Base-by-base conservation (phyloP, 2,797 vertebrate species). In the Cyprinodon diabolis region DNA sequence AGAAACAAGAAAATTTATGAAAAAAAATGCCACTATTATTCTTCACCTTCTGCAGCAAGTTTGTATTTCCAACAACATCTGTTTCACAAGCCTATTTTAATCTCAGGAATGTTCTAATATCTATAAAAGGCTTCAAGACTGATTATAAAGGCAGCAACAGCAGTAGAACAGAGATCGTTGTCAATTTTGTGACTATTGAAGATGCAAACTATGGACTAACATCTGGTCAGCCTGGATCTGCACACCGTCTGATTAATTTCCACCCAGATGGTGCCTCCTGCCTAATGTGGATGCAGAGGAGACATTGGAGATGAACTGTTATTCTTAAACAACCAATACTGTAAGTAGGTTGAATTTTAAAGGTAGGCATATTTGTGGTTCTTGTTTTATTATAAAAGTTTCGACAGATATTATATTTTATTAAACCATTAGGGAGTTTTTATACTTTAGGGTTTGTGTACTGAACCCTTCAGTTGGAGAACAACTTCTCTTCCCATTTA, bases 151-250 rank as follows among this genome's bases (percentile, higher is more conserved):
- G 37, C 54, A 68, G 49, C 48, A 72, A 68, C 76, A 0, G 5
- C 43, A 56, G 25, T 23, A 71, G 14, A 74, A 3, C 35, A 62
- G 17, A 77, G 48, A 63, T 70, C 48, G 82, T 72, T 67, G 37
- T 23, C 51, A 65, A 72, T 65, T 74, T 17, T 47, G 19, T 37
- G 63, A 47, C 15, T 19, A 40, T 35, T 69, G 73, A 67, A 72
- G 81, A 68, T 76, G 74, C 80, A 82, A 75, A 80, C 15, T 7
- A 5, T 52, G 17, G 45, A 75, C 76, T 77, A 74, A 60, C 65
- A 81, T 72, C 48, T 54, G 66, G 45, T 69, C 56, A 47, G 69
- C 35, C 7, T 14, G 0, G 67, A 72, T 74, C 56, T 40, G 12
- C 51, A 71, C 67, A 66, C 45, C 65, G 57, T 47, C 71, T 8